These are phyloP conservation scores for Puma concolor DNA, from an alignment of 2,113 vertebrate species.

Conservation along the genomic window DNA sequence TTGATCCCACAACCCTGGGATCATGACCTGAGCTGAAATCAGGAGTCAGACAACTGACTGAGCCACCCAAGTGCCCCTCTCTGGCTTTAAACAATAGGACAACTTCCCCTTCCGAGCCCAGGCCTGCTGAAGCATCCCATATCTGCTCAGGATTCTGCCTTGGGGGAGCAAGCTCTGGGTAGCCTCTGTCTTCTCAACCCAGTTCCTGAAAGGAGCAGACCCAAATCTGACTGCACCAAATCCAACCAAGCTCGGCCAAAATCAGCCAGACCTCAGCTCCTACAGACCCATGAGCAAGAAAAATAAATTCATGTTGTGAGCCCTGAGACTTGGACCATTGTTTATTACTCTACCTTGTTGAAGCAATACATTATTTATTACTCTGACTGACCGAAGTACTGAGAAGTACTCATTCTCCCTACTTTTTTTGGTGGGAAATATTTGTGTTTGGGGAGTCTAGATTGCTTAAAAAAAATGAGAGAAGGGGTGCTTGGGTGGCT, in stretches of 20 bases:
- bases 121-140: not conserved
- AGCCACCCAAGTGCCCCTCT: not conserved
- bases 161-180: not conserved
- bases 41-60: not conserved
- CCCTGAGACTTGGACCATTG: not conserved
- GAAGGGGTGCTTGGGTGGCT: not conserved
- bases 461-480: constrained; percentile 35
- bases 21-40: not conserved
- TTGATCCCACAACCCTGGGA: not conserved
- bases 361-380: not conserved
- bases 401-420: not conserved
- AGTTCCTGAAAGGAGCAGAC: not conserved
- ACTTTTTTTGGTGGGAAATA: not conserved
- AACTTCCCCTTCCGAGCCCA: not conserved
- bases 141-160: not conserved
- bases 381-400: not conserved
- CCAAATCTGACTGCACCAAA: not conserved
- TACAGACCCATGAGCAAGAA: not conserved
- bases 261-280: not conserved
- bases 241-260: not conserved
- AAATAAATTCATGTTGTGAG: not conserved
- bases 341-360: not conserved
- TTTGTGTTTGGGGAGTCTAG: not conserved
- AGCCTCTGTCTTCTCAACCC: not conserved
- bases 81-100: not conserved